Evolutionary conservation across 1,140 invertebrate genomes (phyloP).

Genomic region (Temnothorax nylanderi): DNA sequence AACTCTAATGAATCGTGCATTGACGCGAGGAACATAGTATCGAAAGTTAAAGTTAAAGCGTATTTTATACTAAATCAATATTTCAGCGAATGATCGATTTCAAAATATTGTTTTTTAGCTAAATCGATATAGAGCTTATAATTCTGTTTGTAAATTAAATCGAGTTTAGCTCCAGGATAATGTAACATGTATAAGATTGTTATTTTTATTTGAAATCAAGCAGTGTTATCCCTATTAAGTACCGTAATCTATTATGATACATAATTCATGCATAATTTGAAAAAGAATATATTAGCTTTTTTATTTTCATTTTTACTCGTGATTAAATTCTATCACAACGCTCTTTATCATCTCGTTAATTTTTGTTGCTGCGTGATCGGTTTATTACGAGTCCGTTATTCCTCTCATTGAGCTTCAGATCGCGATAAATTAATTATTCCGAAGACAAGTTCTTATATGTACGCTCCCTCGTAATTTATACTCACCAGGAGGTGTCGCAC

Average conservation of each 20-base stretch:
- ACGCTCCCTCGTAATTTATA: slow-evolving; percentile 56
- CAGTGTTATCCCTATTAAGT: neutral
- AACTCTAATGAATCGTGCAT: slow-evolving; percentile 11
- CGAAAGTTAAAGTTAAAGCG: neutral
- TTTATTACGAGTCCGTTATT: neutral
- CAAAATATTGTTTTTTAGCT: neutral
- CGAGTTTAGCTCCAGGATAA: neutral
- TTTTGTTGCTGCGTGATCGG: neutral
- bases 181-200: neutral
- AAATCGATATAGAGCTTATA: neutral
- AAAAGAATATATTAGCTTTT: neutral
- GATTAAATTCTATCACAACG: neutral
- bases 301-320: neutral
- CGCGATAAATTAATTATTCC: slow-evolving; percentile 19
- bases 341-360: neutral
- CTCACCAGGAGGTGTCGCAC: slow-evolving; percentile 90
- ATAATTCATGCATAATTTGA: neutral
- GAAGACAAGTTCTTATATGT: neutral
- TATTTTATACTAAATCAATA: neutral
- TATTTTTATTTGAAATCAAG: neutral
- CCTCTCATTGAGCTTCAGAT: neutral
- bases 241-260: neutral
- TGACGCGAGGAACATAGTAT: neutral
- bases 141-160: neutral
- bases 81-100: neutral